phyloP scores from a whole-genome alignment of 2,113 vertebrate species.

The Cheilinus undulatus region DNA sequence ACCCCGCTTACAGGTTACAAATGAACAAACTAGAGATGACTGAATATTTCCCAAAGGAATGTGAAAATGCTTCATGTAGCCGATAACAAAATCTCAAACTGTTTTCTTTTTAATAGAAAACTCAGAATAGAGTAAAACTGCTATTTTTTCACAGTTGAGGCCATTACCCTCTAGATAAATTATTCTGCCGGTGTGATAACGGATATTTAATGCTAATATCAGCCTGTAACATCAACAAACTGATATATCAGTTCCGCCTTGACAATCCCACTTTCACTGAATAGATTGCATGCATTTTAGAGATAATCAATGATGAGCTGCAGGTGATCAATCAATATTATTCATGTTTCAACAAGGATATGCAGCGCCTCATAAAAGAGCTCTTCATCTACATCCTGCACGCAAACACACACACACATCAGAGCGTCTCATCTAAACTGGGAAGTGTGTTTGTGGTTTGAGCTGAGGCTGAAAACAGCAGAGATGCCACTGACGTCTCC shows the following conservation, averaged over 20 bases:
- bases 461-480: slow-evolving; percentile 58
- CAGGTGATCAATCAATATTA: slow-evolving; percentile 68
- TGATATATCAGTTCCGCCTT: slow-evolving; percentile 42
- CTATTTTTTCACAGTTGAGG: neutral
- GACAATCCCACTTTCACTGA: slow-evolving; percentile 44
- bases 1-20: too few relatives aligned
- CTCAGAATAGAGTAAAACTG: neutral
- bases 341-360: slow-evolving; percentile 61
- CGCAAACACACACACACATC: slow-evolving; percentile 18
- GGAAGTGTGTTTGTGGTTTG: slow-evolving; percentile 41
- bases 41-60: too few relatives aligned
- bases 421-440: slow-evolving; percentile 28
- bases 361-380: slow-evolving; percentile 41
- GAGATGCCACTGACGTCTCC: slow-evolving; percentile 75
- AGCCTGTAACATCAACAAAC: slow-evolving; percentile 56
- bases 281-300: slow-evolving; percentile 51
- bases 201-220: slow-evolving; percentile 48
- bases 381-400: slow-evolving; percentile 54
- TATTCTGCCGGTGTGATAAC: slow-evolving; percentile 9
- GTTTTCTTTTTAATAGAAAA: slow-evolving; percentile 13
- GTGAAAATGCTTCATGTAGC: neutral
- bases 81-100: neutral
- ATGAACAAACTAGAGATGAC: too few relatives aligned
- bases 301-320: slow-evolving; percentile 64
- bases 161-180: slow-evolving; percentile 10